Evolutionary conservation across 2,113 vertebrate species (phyloP), one percentile per base, ranked within the genome.

Genomic region (Calyptommatus sinebrachiatus): DNA sequence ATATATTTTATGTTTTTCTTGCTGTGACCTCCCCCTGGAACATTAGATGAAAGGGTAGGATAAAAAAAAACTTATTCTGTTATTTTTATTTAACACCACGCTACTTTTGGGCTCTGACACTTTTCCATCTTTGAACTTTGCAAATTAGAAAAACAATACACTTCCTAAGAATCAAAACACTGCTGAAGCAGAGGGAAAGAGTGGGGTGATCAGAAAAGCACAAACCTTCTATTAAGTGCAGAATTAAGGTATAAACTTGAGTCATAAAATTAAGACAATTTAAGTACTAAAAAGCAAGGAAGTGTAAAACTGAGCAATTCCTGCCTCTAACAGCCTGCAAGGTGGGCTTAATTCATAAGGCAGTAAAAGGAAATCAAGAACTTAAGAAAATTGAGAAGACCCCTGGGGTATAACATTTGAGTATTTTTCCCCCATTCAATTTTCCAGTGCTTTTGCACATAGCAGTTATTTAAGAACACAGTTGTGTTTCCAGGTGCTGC

Each of bases 181-280:
- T 22, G n/a, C 61, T 29, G 26, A 67, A 46, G n/a, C n/a, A n/a
- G n/a, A n/a, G n/a, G n/a, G n/a, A 35, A 21, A 21, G 8, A 29
- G 14, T 1, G n/a, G 8, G 22, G 14, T 1, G n/a, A 31, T 46
- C 41, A 71, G 41, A 45, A 35, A 68, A 35, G 53, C 53, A 57
- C 12, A 57, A 57, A 57, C 53, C 53, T 57, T 66, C 50, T 75
- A 18, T 70, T 81, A 75, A 75, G 26, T 76, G 53, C 65, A 62
- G 35, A 41, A 10, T 66, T 79, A 67, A 81, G 41, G 53, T 5
- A 67, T 61, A 75, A 74, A 66, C 31, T 29, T 74, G 29, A 68
- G 26, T 29, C 31, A 80, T 74, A 74, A 74, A 57, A 78, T 71
- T 71, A 71, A 81, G 63, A 69, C 63, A 81, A 70, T 48, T 61